Evolutionary conservation across 2,888 invertebrate species (phyloP), one percentile per base, ranked within the genome.

Genomic region (Plebejus argus): DNA sequence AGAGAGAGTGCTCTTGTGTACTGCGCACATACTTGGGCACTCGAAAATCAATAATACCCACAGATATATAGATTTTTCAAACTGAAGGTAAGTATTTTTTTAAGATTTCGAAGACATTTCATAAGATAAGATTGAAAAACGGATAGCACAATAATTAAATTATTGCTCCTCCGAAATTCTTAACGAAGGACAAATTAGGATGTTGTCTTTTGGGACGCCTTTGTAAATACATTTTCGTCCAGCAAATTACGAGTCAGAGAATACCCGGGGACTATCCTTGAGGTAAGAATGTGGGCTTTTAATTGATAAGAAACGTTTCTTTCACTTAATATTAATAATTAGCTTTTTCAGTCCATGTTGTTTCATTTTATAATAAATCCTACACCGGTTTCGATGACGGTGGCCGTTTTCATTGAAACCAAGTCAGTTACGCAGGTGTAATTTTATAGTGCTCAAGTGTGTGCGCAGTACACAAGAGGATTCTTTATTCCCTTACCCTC

Each of bases 201-300:
- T 66, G 28, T 66, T 66, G 66, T 66, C 66, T 66, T 66, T 66
- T 33, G 66, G 66, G 66, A 66, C 66, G 66, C 28, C 66, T 66
- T 33, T 66, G 28, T 66, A 66, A 66, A 66, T 66, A 33, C 6
- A 66, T 66, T 66, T 66, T 33, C 28, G 66, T 66, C 7, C 28
- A 33, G 66, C 66, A 66, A 66, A 66, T 66, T 66, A 66, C 66
- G 28, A 33, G 28, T 66, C 7, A 66, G 66, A 15, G 23, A 66
- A 33, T 28, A 18, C 28, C 28, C 28, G 28, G 28, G 28, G 28
- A 66, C 28, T 33, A 33, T 66, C 66, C 33, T 15, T 66, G 18
- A 66, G 66, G 66, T 66, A 33, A 18, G 18, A 28, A 28, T 66
- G 28, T 66, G 28, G 28, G 18, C 66, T 66, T 2, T 15, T 66